Conservation (phyloP, 2,113 vertebrate genomes). For the Trogon melanurus region DNA sequence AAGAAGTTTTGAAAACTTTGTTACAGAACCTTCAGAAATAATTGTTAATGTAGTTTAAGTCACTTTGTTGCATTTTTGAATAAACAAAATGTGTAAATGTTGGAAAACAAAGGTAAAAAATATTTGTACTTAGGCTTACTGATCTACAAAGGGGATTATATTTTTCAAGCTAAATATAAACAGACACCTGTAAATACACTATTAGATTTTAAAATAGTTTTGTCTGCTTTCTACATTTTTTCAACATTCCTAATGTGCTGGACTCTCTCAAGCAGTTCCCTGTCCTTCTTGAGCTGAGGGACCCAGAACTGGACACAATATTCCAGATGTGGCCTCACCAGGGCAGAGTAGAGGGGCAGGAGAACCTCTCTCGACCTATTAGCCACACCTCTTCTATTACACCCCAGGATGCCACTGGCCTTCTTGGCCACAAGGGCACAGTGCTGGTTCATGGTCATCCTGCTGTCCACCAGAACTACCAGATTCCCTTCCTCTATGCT, state of each 20-base stretch:
- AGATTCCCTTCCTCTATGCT: too few species aligned
- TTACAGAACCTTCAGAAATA: constrained; percentile 4
- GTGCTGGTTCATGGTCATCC: too few species aligned
- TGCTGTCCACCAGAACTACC: too few species aligned
- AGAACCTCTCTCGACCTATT: too few species aligned
- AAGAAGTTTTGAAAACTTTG: neutral
- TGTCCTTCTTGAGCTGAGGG: too few species aligned
- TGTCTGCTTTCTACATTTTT: neutral
- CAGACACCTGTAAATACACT: neutral
- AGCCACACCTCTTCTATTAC: too few species aligned
- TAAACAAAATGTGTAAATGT: neutral
- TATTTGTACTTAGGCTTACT: neutral
- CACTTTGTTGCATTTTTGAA: neutral
- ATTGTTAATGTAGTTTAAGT: neutral
- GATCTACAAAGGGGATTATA: neutral
- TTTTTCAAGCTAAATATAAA: neutral
- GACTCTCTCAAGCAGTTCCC: too few species aligned
- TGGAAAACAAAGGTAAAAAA: constrained; percentile 7
- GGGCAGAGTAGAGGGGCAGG: too few species aligned
- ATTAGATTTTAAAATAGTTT: neutral
- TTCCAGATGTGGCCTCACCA: too few species aligned
- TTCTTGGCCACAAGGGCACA: too few species aligned
- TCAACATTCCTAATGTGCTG: neutral
- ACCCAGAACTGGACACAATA: too few species aligned
- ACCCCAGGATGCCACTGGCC: too few species aligned